A percentile compares a stretch with the other conserved stretches of the same genome.
Evolutionary conservation across 2,113 vertebrate species (phyloP).

Genomic region (Upupa epops): DNA sequence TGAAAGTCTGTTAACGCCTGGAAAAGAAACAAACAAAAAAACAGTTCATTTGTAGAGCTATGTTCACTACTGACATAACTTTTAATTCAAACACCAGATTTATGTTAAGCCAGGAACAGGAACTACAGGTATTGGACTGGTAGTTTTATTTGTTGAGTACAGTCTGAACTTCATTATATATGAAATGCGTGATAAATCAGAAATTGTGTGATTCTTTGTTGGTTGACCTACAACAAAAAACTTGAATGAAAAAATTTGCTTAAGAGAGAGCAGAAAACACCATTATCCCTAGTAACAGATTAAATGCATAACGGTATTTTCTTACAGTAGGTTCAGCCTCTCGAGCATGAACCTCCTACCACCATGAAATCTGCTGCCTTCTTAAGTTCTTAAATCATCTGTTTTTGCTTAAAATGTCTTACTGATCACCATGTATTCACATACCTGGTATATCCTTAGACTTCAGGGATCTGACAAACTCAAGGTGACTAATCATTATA

Average conservation of each 20-base stretch:
- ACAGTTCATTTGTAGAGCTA: neutral
- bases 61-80: neutral
- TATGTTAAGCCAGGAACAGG: neutral
- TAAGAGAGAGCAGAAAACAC: neutral
- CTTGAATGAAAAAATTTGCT: neutral
- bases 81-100: neutral
- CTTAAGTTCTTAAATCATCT: neutral
- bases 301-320: neutral
- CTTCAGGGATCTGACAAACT: slow-evolving; percentile 84
- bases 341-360: too few relatives aligned
- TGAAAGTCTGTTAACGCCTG: slow-evolving; percentile 80
- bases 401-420: neutral
- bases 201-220: too few relatives aligned
- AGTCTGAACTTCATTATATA: too few relatives aligned
- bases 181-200: too few relatives aligned
- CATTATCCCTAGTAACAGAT: neutral
- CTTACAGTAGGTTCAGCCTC: neutral
- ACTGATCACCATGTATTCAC: neutral
- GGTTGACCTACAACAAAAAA: too few relatives aligned
- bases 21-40: neutral
- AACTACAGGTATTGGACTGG: too few relatives aligned
- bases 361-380: too few relatives aligned
- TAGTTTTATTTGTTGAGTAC: too few relatives aligned
- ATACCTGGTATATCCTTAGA: slow-evolving; percentile 84
- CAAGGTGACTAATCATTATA: slow-evolving; percentile 91